Base-by-base conservation (phyloP, 2,888 invertebrate genomes). In the Mylabris sibirica region DNA sequence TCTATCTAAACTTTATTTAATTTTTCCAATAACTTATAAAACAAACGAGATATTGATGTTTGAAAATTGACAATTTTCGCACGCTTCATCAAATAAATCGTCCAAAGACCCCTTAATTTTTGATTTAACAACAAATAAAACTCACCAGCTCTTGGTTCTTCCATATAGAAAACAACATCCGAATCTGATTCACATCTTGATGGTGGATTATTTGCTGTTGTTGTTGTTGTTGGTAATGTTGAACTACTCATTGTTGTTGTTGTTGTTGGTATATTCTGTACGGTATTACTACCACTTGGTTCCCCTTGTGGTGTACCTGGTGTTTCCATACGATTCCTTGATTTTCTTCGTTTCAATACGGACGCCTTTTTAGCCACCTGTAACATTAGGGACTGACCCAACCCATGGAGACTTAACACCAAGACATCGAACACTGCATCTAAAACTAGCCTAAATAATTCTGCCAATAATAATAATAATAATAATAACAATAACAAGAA, bases 361-460 rank as follows among this genome's bases (percentile, higher is more conserved):
- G 91, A 92, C 73, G 92, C 92, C 81, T 91, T 90, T 83, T 92
- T 91, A 72, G 91, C 91, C 79, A 91, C 91, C 90, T 91, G 90
- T 80, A 89, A 88, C 87, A 90, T 90, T 83, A 90, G 87, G 87
- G 90, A 90, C 90, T 90, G 88, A 88, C 88, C 87, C 88, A 84
- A 84, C 82, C 81, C 80, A 82, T 81, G 82, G 81, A 81, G 79
- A 84, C 84, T 84, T 82, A 84, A 84, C 84, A 84, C 83, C 83
- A 78, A 84, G 80, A 84, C 83, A 84, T 78, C 82, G 78, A 84
- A 84, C 83, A 84, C 82, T 82, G 83, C 81, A 80, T 83, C 82
- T 83, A 83, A 75, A 82, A 81, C 81, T 82, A 82, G 77, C 77
- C 78, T 79, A 79, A 68, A 64, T 57, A 57, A 24, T 24, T 57